These are phyloP conservation scores for Acanthosepion esculentum DNA, from an alignment of 2,888 invertebrate genomes.

Conservation along the genomic window DNA sequence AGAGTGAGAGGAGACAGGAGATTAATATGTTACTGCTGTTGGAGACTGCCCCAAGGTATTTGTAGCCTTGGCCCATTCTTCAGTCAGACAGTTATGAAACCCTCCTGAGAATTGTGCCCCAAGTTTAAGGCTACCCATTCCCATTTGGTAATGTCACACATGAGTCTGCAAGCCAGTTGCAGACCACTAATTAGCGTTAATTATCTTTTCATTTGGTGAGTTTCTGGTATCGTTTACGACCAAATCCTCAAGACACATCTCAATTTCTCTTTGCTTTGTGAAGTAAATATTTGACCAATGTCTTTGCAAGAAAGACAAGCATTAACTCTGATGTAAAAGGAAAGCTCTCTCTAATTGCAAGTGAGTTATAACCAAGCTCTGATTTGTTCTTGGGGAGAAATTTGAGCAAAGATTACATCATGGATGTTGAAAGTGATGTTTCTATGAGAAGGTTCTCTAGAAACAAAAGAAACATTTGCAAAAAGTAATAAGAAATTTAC, in stretches of 20 bases:
- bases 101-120: not conserved
- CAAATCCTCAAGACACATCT: not conserved
- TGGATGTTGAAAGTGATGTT: not conserved
- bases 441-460: not conserved
- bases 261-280: not conserved
- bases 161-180: not conserved
- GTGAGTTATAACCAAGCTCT: not conserved
- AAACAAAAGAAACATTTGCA: too few relatives aligned
- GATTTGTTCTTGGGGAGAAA: not conserved
- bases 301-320: not conserved
- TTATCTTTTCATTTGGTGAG: constrained; percentile 21
- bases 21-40: not conserved
- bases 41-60: constrained; percentile 4
- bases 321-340: not conserved
- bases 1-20: not conserved
- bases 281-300: constrained; percentile 2
- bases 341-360: not conserved
- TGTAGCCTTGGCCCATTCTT: constrained; percentile 21
- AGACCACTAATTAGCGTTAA: constrained; percentile 13
- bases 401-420: not conserved
- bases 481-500: too few relatives aligned
- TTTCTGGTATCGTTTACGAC: not conserved
- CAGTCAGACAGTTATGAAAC: not conserved
- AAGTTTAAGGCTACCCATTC: not conserved
- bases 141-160: constrained; percentile 33